These are phyloP conservation scores for Synaphobranchus kaupii DNA, from an alignment of 2,797 vertebrate genomes.

Conservation along the genomic window DNA sequence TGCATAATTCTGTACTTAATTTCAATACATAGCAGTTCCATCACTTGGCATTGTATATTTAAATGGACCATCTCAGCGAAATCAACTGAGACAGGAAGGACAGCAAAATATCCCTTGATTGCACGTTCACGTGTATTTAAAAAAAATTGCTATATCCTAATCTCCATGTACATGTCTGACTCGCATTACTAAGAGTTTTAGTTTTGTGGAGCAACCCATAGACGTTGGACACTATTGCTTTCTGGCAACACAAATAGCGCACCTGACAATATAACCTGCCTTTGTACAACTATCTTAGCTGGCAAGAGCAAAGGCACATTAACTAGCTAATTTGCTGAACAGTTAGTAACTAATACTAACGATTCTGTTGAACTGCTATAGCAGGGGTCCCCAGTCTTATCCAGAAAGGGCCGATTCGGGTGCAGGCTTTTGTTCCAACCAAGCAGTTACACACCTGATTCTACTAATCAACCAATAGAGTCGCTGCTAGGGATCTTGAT, in stretches of 20 bases:
- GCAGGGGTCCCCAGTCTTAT: too few species aligned
- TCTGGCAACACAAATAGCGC: not conserved
- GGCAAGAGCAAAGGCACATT: too few species aligned
- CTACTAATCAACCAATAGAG: too few species aligned
- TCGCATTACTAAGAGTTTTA: too few species aligned
- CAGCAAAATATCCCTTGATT: not conserved
- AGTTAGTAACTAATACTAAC: not conserved
- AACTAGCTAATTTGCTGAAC: not conserved
- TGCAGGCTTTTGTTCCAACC: too few species aligned
- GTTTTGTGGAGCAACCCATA: not conserved
- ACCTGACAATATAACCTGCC: not conserved
- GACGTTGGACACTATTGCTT: not conserved
- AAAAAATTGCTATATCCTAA: not conserved
- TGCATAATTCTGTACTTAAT: not conserved
- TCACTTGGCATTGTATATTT: not conserved
- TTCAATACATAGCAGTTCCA: not conserved
- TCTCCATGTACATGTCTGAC: too few species aligned
- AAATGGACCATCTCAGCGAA: not conserved
- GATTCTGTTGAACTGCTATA: not conserved
- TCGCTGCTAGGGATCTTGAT: too few species aligned
- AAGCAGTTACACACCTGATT: too few species aligned
- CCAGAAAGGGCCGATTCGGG: too few species aligned
- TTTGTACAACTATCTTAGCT: not conserved
- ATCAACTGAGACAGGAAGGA: not conserved
- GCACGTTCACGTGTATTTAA: too few species aligned